Conservation (phyloP, 2,888 invertebrate species). For the Corbicula japonica region DNA sequence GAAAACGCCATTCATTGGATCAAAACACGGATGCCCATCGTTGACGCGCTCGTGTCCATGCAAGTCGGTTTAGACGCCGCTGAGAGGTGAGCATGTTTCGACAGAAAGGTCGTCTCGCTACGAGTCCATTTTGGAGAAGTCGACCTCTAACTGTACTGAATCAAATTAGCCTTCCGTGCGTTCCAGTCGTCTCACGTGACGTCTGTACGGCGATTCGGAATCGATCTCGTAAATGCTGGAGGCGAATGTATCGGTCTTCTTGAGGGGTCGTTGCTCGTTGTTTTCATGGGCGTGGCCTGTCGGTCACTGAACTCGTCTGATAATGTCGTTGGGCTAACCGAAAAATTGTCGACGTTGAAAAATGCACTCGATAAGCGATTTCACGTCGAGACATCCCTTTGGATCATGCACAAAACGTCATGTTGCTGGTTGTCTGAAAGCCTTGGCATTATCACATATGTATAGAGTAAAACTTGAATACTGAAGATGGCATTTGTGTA, state of each 20-base stretch:
- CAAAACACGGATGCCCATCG: neutral
- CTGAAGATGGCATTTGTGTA: too few species aligned
- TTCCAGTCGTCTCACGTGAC: neutral
- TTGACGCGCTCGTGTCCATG: too few species aligned
- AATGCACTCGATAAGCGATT: too few species aligned
- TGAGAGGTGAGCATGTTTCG: neutral
- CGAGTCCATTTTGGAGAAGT: neutral
- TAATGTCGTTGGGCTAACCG: too few species aligned
- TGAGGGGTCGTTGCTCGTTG: neutral
- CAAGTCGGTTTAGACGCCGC: neutral
- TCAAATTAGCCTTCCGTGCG: neutral
- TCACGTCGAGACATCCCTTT: too few species aligned
- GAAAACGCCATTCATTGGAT: neutral
- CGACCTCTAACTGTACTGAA: neutral
- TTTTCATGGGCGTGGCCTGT: neutral
- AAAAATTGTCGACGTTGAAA: too few species aligned
- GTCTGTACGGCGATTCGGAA: neutral
- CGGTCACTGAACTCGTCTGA: neutral
- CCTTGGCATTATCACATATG: too few species aligned
- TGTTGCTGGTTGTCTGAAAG: too few species aligned
- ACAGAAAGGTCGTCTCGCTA: neutral
- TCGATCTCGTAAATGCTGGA: neutral
- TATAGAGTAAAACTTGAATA: too few species aligned
- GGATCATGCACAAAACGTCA: too few species aligned
- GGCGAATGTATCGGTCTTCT: neutral